phyloP scores from a whole-genome alignment of 2,797 vertebrate species.

The Acipenser transmontanus region DNA sequence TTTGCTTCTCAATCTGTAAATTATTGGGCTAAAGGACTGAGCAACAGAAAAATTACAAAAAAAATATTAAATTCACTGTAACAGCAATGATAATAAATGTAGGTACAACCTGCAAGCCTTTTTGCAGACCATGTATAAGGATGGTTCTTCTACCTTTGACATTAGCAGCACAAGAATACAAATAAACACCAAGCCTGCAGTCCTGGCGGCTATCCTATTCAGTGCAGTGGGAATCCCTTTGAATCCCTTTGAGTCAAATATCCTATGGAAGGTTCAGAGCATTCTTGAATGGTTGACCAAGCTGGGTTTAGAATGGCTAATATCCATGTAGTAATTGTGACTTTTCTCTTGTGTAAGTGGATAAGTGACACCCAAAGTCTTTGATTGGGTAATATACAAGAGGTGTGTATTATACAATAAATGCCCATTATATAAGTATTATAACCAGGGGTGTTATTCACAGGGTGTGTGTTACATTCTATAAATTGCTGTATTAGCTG shows the following conservation, averaged over 20 bases:
- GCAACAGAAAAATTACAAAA: constrained; percentile 48
- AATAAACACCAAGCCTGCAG: constrained; percentile 34
- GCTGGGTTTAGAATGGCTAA: no score
- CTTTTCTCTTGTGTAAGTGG: no score
- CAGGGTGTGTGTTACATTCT: no score
- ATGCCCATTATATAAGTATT: no score
- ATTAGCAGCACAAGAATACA: constrained; percentile 31
- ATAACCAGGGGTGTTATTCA: no score
- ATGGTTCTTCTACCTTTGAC: constrained; percentile 42
- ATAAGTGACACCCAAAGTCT: no score
- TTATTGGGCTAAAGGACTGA: constrained; percentile 47
- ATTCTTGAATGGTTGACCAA: constrained; percentile 9
- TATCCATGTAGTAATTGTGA: no score
- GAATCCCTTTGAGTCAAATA: constrained; percentile 28
- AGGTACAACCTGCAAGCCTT: constrained; percentile 46
- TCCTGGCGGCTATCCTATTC: constrained; percentile 28
- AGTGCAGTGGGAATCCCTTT: constrained; percentile 32
- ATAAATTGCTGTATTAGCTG: no score
- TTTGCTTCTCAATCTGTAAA: constrained; percentile 49
- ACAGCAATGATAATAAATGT: constrained; percentile 33
- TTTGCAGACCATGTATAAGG: constrained; percentile 46
- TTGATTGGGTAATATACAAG: no score
- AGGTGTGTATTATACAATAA: no score
- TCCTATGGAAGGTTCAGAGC: constrained; percentile 11
- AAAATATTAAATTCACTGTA: constrained; percentile 4